Evolutionary conservation across 2,797 vertebrate genomes (phyloP), one percentile per base, ranked within the genome.

Genomic region (Decapterus maruadsi): DNA sequence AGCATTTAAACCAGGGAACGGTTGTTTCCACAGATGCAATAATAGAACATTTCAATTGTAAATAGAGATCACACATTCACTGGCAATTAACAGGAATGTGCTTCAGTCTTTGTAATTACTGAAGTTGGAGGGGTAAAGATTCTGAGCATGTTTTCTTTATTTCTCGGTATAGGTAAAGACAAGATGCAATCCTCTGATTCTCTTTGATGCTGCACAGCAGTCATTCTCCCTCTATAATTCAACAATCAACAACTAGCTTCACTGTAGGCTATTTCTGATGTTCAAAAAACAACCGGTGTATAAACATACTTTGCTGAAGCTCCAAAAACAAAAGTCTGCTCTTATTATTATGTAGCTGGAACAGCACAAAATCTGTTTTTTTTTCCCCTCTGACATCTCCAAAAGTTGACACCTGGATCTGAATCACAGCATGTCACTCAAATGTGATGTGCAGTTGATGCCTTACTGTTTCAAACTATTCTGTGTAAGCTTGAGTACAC

Each of bases 261-360:
- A 46, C 75, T 60, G 38, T 12, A 38, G 54, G 58, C 69, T 62
- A 60, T 38, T 80, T 53, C 54, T 59, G 19, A 68, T 55, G 45
- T 77, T 70, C 50, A 76, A 67, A 77, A 77, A 60, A n/a, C 43
- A 42, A 14, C 68, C 17, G 31, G 20, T 62, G 38, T 48, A 42
- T 56, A 40, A 31, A 34, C 20, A 38, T 17, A 26, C 20, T 36
- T 61, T 29, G 31, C 14, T 57, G 16, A 62, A 60, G 29, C 29
- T 61, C 26, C 48, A 59, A 55, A 61, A 63, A 61, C 38, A 73
- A 68, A 74, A 53, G 36, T 68, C 26, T 36, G 53, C 26, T 43
- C 40, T 69, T 29, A 13, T 63, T 63, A 36, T 34, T 64, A 48
- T 73, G 45, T 48, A 12, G 58, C n/a, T 60, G 40, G 11, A 68